Evolutionary conservation across 2,113 vertebrate species (phyloP).

Genomic region (Etia nguti): DNA sequence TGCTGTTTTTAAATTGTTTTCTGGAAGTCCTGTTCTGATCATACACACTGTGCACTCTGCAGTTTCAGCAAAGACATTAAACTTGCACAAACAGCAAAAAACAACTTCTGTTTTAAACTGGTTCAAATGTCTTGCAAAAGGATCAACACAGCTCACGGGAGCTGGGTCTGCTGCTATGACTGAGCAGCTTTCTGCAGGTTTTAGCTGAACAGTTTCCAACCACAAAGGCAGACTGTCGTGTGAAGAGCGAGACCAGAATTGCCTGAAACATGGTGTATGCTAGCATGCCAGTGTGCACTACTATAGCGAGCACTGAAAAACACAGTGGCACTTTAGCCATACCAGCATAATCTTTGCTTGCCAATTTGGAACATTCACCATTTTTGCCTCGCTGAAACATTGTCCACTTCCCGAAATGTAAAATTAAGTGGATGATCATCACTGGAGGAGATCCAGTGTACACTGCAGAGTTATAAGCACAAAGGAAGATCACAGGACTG

Average conservation of each 20-base stretch:
- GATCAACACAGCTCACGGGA: not conserved
- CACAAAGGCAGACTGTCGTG: not conserved
- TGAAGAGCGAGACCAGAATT: not conserved
- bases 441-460: not conserved
- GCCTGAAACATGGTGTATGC: not conserved
- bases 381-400: not conserved
- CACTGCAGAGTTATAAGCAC: not conserved
- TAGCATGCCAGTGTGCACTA: not conserved
- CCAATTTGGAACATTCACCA: not conserved
- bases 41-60: not conserved
- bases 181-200: not conserved
- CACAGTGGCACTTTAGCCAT: accelerated
- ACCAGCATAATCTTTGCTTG: not conserved
- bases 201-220: not conserved
- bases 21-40: not conserved
- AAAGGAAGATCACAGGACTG: not conserved
- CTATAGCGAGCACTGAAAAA: not conserved
- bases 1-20: not conserved
- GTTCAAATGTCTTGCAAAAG: not conserved
- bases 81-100: not conserved
- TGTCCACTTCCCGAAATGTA: not conserved
- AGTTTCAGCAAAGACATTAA: not conserved
- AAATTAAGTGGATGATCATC: not conserved
- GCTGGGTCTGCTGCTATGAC: not conserved
- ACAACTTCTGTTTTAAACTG: not conserved